Evolutionary conservation across 1,140 invertebrate genomes (phyloP).

Genomic region (Heliconius congener): DNA sequence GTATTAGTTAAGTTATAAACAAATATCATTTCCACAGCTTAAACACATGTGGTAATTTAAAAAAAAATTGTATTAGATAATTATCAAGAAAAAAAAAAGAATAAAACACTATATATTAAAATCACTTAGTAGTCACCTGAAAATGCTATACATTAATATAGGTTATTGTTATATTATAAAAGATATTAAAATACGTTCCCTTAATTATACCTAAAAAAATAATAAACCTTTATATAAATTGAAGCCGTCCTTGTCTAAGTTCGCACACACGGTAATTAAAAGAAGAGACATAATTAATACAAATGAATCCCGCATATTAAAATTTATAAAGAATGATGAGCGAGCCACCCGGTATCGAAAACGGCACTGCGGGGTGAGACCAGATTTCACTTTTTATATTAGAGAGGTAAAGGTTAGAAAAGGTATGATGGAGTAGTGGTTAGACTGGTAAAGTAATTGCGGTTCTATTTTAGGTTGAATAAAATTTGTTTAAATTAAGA

Average conservation of each 20-base stretch:
- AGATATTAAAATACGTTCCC: neutral
- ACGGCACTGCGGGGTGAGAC: constrained; percentile 41
- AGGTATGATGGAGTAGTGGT: constrained; percentile 13
- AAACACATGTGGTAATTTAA: no score
- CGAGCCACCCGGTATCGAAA: constrained; percentile 39
- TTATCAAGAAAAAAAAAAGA: no score
- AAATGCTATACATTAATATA: no score
- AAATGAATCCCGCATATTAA: constrained; percentile 64
- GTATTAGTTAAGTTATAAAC: no score
- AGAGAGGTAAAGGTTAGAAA: constrained; percentile 20
- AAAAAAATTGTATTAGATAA: no score
- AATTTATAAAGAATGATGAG: constrained; percentile 56
- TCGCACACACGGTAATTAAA: constrained; percentile 46
- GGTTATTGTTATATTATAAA: neutral
- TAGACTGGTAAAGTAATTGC: neutral
- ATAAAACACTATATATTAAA: no score
- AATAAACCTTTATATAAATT: constrained; percentile 70
- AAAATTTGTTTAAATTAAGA: neutral
- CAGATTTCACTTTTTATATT: constrained; percentile 53
- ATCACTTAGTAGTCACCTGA: no score
- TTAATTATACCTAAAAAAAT: neutral
- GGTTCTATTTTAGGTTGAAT: constrained; percentile 29
- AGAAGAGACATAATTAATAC: constrained; percentile 60
- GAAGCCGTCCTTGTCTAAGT: constrained; percentile 64
- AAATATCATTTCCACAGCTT: no score